Percentiles rank a stretch among this genome's conserved stretches.
Evolutionary conservation across 2,797 vertebrate genomes (phyloP).

Genomic region (Tolypeutes matacus): DNA sequence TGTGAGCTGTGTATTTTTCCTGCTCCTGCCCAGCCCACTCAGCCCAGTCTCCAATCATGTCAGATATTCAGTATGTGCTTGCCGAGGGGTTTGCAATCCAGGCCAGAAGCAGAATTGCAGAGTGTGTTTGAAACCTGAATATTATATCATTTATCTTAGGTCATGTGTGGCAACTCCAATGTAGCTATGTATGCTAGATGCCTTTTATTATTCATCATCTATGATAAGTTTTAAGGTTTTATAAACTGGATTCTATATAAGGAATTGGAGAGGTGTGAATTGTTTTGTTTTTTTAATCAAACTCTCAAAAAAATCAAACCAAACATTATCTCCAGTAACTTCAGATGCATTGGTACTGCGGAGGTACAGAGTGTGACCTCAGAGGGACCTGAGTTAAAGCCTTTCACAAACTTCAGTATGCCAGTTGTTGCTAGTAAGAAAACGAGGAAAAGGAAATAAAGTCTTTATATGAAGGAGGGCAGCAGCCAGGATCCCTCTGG

Average conservation of each 20-base stretch:
- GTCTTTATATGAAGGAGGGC: background rate
- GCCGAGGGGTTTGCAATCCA: background rate
- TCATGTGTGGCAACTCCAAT: background rate
- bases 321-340: background rate
- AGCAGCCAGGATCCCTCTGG: background rate
- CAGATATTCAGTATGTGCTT: background rate
- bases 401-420: background rate
- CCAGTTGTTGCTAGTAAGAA: conserved; percentile 16
- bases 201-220: conserved; percentile 26
- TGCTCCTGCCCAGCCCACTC: background rate
- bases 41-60: background rate
- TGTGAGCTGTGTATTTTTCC: background rate
- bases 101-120: background rate
- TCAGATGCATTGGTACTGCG: background rate
- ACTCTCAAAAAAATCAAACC: conserved; percentile 25
- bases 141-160: background rate
- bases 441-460: conserved; percentile 41
- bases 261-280: background rate
- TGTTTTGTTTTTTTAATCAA: background rate
- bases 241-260: conserved; percentile 39
- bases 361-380: background rate
- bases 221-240: conserved; percentile 2
- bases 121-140: background rate
- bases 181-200: background rate
- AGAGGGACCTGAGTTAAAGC: background rate